Base-by-base conservation (phyloP, 2,113 vertebrate genomes). In the Zeus faber region DNA sequence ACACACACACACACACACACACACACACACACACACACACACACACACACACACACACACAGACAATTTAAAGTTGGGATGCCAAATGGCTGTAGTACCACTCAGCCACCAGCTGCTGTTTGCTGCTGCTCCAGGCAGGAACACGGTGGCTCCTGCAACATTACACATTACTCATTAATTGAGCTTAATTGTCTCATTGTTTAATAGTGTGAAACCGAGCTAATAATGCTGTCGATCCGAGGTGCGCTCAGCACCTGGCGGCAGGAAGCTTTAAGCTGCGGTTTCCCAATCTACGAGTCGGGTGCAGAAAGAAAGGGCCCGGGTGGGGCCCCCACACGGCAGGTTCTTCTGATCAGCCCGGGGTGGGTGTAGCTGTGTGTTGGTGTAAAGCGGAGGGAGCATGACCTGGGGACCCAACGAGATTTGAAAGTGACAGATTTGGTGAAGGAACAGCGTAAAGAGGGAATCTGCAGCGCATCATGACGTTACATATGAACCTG, bases 121-220 rank as follows among this genome's bases (percentile, higher is more conserved):
- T 43, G 57, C 55, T 64, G 70, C 41, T 8, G 37, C 67, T 61
- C 58, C 51, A 59, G 73, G 69, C 69, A 35, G 58, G 53, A 53
- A 45, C 62, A 70, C 66, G 67, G 65, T 62, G 46, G 44, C 43
- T 50, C 41, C n/a, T 41, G 58, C 64, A 73, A 79, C 77, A 63
- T 69, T 63, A 62, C 61, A 72, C 72, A 70, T 79, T 80, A 74
- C 62, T 69, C 77, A 85, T 81, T 81, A 79, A 81, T 77, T 77
- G 68, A 61, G 59, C 62, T 74, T 77, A 82, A 85, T 77, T 1
- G 54, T 53, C 58, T 67, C 41, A 54, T 77, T 73, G 80, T 75
- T 81, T 70, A 85, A 85, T 77, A 77, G 76, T 74, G 75, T 79
- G 82, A 73, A 57, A 81, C 75, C 66, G 44, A 60, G 50, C 66